Base-by-base conservation (phyloP, 2,113 vertebrate genomes). In the Sorex fumeus region DNA sequence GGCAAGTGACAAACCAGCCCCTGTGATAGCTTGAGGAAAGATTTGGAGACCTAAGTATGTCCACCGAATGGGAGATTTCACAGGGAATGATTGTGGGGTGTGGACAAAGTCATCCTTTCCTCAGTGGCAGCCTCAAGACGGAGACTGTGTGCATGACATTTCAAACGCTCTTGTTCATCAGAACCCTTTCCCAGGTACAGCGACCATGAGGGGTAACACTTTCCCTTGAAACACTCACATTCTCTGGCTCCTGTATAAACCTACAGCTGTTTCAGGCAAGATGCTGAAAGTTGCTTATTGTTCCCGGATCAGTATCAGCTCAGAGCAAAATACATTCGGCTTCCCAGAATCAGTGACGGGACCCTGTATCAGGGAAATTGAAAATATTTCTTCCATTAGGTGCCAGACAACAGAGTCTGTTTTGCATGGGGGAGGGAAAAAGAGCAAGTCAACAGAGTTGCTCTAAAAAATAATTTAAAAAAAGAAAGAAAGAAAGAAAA, bases 301-400 rank as follows among this genome's bases (percentile, higher is more conserved):
- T 86, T 78, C 47, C 90, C 60, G 84, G 93, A 95, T 66, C 57
- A 91, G 15, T 84, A 85, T 83, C 81, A 93, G 74, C 72, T 84
- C 94, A 74, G 92, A 95, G 93, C 71, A 90, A 92, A 75, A 34
- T 78, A 21, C 77, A 94, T 95, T 76, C 89, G 23, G 36, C 62
- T 71, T 85, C 27, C 47, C 47, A 78, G 53, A 88, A 80, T 76
- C 79, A 57, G 75, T 12, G 28, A 87, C 88, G 75, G 88, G 67
- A 72, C 83, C 80, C 47, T 71, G 86, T 86, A 86, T 84, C 72
- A 67, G 86, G 79, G 84, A 92, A 92, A 93, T 88, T 92, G 79
- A 79, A 91, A 95, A 87, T 82, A 91, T 95, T 86, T 95, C 80
- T 96, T 69, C 89, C 81, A 47, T 94, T 89, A 95, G 95, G 76